phyloP scores from a whole-genome alignment of 2,888 invertebrate genomes.

The Camponotus fellah region DNA sequence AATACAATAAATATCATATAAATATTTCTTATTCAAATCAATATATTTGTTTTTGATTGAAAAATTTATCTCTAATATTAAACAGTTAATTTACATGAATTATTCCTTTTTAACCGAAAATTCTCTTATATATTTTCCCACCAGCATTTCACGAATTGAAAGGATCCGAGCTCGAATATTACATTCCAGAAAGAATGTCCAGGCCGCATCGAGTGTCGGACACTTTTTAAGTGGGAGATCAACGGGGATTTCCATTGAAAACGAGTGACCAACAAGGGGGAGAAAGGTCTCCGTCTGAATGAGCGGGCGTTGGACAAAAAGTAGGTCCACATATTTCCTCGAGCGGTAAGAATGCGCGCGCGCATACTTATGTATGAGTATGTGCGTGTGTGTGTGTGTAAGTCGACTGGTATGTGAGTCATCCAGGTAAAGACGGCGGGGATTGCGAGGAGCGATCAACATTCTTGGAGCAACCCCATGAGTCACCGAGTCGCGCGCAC shows the following conservation, averaged over 20 bases:
- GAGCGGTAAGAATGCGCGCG: conserved; percentile 58
- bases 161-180: background rate
- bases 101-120: background rate
- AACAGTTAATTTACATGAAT: background rate
- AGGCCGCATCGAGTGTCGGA: background rate
- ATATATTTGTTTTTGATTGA: background rate
- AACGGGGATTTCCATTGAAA: conserved; percentile 22
- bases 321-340: conserved; percentile 65
- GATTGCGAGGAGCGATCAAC: conserved; percentile 74
- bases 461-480: conserved; percentile 82
- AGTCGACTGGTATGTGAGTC: conserved; percentile 73
- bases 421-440: conserved; percentile 71
- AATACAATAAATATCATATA: background rate
- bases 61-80: background rate
- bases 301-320: conserved; percentile 34
- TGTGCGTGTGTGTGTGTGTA: conserved; percentile 18
- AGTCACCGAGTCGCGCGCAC: conserved; percentile 76
- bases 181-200: conserved; percentile 44
- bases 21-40: background rate
- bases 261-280: conserved; percentile 10
- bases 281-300: conserved; percentile 27
- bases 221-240: background rate
- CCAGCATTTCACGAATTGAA: background rate
- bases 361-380: background rate
- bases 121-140: background rate